A percentile compares a stretch with the other conserved stretches of the same genome.
Conservation (phyloP, 2,113 vertebrate genomes). For the Hypanus sabinus region DNA sequence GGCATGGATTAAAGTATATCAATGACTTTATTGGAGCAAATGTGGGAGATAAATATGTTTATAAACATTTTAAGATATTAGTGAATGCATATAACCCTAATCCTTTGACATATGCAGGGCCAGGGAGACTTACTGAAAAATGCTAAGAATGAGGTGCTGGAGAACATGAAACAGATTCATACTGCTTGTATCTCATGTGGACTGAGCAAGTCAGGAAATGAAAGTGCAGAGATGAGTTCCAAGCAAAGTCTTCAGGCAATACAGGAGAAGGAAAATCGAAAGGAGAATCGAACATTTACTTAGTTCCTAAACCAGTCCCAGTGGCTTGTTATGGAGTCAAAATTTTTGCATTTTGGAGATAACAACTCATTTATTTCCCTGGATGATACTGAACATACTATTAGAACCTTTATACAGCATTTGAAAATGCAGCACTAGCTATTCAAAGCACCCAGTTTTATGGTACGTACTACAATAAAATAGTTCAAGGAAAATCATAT, state of each 20-base stretch:
- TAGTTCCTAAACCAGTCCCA: background rate
- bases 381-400: background rate
- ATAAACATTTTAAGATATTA: conserved; percentile 4
- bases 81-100: background rate
- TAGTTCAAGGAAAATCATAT: background rate
- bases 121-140: conserved; percentile 87
- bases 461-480: conserved; percentile 6
- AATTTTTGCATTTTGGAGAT: background rate
- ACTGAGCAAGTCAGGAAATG: conserved; percentile 58
- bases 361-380: background rate
- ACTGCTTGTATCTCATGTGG: conserved; percentile 82
- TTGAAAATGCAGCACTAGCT: background rate
- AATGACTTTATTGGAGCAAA: background rate
- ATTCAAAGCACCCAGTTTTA: conserved; percentile 1
- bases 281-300: conserved; percentile 49
- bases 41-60: background rate
- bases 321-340: conserved; percentile 26
- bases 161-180: conserved; percentile 88
- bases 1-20: background rate
- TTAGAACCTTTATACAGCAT: background rate
- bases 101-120: conserved; percentile 59
- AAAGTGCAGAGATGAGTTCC: conserved; percentile 49
- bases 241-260: conserved; percentile 63
- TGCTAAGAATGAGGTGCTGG: conserved; percentile 81
- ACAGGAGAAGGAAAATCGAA: conserved; percentile 58